These are phyloP conservation scores for Magallana gigas DNA, from an alignment of 1,140 invertebrate genomes.

Conservation along the genomic window DNA sequence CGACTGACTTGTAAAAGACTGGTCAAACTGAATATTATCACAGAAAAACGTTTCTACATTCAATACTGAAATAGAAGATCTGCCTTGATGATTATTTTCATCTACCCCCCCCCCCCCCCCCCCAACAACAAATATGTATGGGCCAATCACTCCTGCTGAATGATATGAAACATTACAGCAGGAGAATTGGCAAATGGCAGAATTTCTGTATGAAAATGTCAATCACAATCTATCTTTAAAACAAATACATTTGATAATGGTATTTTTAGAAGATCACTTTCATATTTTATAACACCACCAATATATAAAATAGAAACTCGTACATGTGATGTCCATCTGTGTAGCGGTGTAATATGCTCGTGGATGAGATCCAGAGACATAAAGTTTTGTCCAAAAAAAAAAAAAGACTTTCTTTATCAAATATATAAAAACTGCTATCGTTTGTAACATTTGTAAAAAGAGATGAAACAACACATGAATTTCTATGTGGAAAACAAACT, in stretches of 20 bases:
- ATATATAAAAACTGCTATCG: neutral
- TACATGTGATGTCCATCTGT: conserved; percentile 7
- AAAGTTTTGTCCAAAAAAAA: conserved; percentile 4
- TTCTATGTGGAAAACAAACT: conserved; percentile 3
- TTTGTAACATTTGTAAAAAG: neutral
- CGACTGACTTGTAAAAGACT: neutral
- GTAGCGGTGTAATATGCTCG: neutral
- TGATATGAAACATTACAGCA: conserved; percentile 16
- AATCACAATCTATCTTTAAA: conserved; percentile 5
- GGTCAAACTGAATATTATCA: neutral
- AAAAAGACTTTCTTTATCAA: neutral
- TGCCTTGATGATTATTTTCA: neutral
- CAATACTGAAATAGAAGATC: neutral
- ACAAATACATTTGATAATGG: neutral
- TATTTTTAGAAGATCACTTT: conserved; percentile 8
- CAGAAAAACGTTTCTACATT: conserved; percentile 11
- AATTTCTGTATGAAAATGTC: neutral
- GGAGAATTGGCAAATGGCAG: conserved; percentile 8
- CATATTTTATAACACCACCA: neutral
- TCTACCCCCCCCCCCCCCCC: neutral
- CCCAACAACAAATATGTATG: neutral
- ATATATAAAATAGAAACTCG: conserved; percentile 23
- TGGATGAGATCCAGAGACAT: neutral
- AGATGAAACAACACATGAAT: neutral
- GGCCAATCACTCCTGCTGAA: neutral